A percentile compares a stretch with the other conserved stretches of the same genome.
Conservation (phyloP, 1,140 invertebrate genomes). For the Drosophila azteca region DNA sequence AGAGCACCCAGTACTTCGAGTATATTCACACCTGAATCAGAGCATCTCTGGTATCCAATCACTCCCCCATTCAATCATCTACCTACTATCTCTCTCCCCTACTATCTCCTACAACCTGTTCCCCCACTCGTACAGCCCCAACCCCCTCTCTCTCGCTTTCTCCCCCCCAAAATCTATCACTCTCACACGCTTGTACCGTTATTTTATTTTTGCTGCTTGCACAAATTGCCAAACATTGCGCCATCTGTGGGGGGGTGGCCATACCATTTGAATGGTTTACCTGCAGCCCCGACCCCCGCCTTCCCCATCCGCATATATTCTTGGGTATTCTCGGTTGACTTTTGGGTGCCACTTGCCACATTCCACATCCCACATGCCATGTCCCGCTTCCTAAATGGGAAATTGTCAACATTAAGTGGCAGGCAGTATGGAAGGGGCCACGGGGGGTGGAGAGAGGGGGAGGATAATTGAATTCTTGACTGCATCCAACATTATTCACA, state of each 20-base stretch:
- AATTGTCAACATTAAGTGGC: constrained; percentile 80
- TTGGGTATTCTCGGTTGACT: constrained; percentile 33
- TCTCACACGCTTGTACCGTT: constrained; percentile 53
- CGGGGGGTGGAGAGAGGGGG: not conserved
- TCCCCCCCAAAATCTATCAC: constrained; percentile 15
- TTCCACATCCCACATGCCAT: no score
- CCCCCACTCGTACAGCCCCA: not conserved
- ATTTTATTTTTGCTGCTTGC: constrained; percentile 67
- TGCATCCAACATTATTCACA: constrained; percentile 74
- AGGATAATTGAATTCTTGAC: constrained; percentile 76
- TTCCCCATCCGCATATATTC: constrained; percentile 21
- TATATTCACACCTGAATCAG: not conserved
- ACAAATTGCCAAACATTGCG: constrained; percentile 79
- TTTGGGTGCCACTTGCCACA: no score
- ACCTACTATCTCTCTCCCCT: not conserved
- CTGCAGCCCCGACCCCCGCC: constrained; percentile 25
- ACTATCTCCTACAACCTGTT: no score
- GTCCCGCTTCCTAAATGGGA: constrained; percentile 58
- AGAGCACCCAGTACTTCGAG: no score
- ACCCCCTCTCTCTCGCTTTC: constrained; percentile 1
- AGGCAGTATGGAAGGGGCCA: constrained; percentile 43
- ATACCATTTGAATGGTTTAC: constrained; percentile 43
- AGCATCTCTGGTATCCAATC: not conserved
- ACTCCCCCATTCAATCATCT: constrained; percentile 18
- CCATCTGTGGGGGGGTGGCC: constrained; percentile 37